Evolutionary conservation across 2,888 invertebrate species (phyloP).

Genomic region (Apodemia zela): DNA sequence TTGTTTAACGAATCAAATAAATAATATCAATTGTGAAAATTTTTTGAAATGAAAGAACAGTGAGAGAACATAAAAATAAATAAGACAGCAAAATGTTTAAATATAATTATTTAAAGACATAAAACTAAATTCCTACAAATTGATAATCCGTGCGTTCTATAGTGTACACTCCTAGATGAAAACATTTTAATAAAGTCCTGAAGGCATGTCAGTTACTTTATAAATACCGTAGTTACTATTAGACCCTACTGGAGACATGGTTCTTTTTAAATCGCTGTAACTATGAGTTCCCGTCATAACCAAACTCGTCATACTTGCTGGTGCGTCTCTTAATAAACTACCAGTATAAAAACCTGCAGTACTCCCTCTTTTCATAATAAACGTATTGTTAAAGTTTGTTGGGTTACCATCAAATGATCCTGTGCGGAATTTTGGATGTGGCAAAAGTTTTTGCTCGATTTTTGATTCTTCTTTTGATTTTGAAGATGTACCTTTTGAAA

Average conservation of each 20-base stretch:
- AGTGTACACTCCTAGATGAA: not conserved
- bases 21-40: too few species aligned
- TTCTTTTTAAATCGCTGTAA: slow-evolving; percentile 68
- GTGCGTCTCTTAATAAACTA: slow-evolving; percentile 67
- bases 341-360: slow-evolving; percentile 85
- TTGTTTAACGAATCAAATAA: too few species aligned
- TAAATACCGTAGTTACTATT: slow-evolving; percentile 68
- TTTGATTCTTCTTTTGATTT: slow-evolving; percentile 56
- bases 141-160: not conserved
- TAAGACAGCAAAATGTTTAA: not conserved
- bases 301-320: slow-evolving; percentile 71
- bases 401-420: slow-evolving; percentile 49
- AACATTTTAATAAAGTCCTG: slow-evolving; percentile 82
- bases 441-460: slow-evolving; percentile 29
- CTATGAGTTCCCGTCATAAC: slow-evolving; percentile 66
- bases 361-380: slow-evolving; percentile 81
- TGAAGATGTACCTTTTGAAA: slow-evolving; percentile 48
- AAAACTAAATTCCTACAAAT: too few species aligned
- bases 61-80: too few species aligned
- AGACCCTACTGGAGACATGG: slow-evolving; percentile 60
- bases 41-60: too few species aligned
- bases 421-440: slow-evolving; percentile 41
- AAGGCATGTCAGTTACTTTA: slow-evolving; percentile 87
- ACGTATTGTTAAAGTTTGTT: slow-evolving; percentile 69
- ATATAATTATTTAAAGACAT: too few species aligned